Evolutionary conservation across 2,888 invertebrate genomes (phyloP).

Genomic region (Stenodema calcarata): DNA sequence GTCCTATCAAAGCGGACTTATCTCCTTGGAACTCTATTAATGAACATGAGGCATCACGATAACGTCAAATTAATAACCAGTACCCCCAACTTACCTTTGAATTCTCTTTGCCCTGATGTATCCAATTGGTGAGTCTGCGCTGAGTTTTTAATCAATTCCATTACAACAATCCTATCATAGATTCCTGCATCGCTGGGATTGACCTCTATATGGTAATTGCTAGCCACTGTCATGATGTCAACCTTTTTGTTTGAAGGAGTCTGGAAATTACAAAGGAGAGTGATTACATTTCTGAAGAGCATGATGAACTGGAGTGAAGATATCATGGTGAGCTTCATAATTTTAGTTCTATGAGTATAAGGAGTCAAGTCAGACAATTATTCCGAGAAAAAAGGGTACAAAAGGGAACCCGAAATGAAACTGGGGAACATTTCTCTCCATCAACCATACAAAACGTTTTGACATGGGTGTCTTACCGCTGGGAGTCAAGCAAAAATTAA

Average conservation of each 20-base stretch:
- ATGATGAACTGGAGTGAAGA: not conserved
- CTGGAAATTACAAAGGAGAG: constrained; percentile 59
- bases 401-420: no score
- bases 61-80: no score
- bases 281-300: not conserved
- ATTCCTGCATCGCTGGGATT: constrained; percentile 98
- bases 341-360: no score
- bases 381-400: no score
- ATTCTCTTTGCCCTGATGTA: constrained; percentile 83
- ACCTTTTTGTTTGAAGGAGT: constrained; percentile 88
- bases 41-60: no score
- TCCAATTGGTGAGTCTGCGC: constrained; percentile 97
- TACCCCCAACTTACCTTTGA: constrained; percentile 83
- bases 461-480: no score
- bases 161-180: constrained; percentile 94
- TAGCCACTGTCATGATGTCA: constrained; percentile 92
- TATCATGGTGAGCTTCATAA: not conserved
- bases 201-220: constrained; percentile 91
- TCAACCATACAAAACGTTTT: no score
- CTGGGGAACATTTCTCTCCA: no score
- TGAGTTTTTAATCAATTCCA: constrained; percentile 95
- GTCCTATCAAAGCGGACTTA: no score
- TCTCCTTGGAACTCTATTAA: no score
- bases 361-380: no score
- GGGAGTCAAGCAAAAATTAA: no score